Evolutionary conservation across 2,113 vertebrate species (phyloP).

Genomic region (Rynchops niger): DNA sequence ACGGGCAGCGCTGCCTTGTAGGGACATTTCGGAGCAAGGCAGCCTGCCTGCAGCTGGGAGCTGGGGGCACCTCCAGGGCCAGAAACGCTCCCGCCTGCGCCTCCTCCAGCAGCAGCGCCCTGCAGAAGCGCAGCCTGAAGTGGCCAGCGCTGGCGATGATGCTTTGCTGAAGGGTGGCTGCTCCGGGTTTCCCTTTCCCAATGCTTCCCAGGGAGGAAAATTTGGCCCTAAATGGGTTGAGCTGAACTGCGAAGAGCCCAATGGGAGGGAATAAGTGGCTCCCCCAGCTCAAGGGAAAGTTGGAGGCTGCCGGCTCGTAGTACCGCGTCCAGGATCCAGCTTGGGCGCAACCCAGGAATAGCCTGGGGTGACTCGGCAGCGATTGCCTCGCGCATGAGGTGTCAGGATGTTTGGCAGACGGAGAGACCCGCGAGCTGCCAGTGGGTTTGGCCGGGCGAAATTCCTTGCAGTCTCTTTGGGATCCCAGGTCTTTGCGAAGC

Average conservation of each 20-base stretch:
- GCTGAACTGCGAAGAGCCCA: neutral
- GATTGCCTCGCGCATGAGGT: rapidly evolving
- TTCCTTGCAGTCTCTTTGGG: neutral
- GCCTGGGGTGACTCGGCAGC: neutral
- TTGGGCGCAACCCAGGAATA: neutral
- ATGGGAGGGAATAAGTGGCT: neutral
- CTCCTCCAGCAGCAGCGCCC: neutral
- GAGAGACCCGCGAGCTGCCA: neutral
- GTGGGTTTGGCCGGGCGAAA: rapidly evolving
- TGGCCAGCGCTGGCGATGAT: rapidly evolving
- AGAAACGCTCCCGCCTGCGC: neutral
- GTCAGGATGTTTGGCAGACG: neutral
- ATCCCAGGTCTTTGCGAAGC: neutral
- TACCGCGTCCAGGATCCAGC: neutral
- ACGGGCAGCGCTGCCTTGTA: neutral
- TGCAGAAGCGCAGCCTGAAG: neutral
- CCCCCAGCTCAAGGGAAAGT: neutral
- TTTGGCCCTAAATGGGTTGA: neutral
- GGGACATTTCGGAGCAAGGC: neutral
- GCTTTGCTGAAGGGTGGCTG: neutral
- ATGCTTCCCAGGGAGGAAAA: neutral
- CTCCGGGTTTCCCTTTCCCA: neutral
- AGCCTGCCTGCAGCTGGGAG: neutral
- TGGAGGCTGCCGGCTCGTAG: neutral
- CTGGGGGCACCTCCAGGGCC: neutral